phyloP scores from a whole-genome alignment of 2,797 vertebrate genomes.

The Thripadectes ignobilis region DNA sequence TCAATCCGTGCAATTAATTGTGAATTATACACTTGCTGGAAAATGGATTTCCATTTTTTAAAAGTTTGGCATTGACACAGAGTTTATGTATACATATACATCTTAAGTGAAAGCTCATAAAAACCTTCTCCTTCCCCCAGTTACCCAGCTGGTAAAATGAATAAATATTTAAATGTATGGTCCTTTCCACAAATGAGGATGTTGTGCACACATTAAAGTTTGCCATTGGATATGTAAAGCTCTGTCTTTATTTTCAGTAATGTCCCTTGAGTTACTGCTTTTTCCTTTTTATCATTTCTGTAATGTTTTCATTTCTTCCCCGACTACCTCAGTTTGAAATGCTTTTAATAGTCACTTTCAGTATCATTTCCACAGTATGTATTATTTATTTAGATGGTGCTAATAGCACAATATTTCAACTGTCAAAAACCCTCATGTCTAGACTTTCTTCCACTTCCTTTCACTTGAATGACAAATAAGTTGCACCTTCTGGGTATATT shows the following conservation, averaged over 20 bases:
- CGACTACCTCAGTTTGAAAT: background rate
- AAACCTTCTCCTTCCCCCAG: background rate
- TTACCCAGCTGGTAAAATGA: conserved; percentile 6
- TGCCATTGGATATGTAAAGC: background rate
- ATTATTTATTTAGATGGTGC: conserved; percentile 48
- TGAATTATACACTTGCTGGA: background rate
- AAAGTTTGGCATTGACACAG: background rate
- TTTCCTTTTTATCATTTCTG: background rate
- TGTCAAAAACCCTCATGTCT: conserved; percentile 31
- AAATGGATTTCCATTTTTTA: background rate
- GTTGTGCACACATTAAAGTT: background rate
- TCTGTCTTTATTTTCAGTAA: background rate
- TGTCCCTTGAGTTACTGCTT: background rate
- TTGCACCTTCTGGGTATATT: background rate
- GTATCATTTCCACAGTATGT: conserved; percentile 1
- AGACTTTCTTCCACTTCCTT: conserved; percentile 14
- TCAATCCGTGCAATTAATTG: background rate
- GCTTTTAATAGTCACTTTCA: background rate
- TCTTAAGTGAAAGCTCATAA: background rate
- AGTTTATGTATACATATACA: background rate
- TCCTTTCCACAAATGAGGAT: background rate
- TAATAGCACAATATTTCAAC: conserved; percentile 40
- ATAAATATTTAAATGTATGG: background rate
- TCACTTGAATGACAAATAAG: conserved; percentile 15
- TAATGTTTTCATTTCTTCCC: background rate